Percentiles rank a stretch among this genome's conserved stretches.
Evolutionary conservation across 2,888 invertebrate genomes (phyloP).

Genomic region (Poecilus cupreus): DNA sequence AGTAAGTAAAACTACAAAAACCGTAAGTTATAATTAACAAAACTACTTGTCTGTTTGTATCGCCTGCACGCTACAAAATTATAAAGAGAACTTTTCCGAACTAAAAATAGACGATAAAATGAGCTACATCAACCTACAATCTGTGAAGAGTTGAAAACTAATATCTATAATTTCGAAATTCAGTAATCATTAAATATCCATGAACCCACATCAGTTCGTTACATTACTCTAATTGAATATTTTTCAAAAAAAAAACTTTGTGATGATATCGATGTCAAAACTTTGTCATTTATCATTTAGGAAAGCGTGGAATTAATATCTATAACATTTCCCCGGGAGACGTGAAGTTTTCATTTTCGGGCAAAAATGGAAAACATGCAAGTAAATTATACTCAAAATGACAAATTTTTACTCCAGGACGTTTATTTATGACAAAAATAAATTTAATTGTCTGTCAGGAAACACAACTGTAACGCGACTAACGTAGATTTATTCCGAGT

Average conservation of each 20-base stretch:
- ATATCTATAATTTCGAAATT: constrained; percentile 16
- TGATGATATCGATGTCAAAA: constrained; percentile 41
- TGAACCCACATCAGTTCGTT: constrained; percentile 1
- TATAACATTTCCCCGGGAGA: constrained; percentile 10
- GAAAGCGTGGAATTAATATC: constrained; percentile 43
- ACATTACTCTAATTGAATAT: constrained; percentile 39
- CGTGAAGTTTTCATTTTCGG: constrained; percentile 27
- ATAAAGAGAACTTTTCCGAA: too few relatives aligned
- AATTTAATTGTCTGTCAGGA: constrained; percentile 18
- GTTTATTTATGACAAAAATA: constrained; percentile 37
- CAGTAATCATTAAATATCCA: background rate
- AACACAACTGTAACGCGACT: background rate
- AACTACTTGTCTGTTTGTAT: too few relatives aligned
- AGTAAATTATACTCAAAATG: constrained; percentile 36
- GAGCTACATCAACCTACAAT: too few relatives aligned
- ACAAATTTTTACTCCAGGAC: constrained; percentile 26
- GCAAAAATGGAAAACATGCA: constrained; percentile 25
- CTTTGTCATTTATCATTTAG: constrained; percentile 56
- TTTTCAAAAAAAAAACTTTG: constrained; percentile 20
- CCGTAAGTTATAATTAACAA: too few relatives aligned
- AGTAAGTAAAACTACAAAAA: too few relatives aligned
- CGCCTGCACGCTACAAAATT: too few relatives aligned
- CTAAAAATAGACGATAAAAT: too few relatives aligned
- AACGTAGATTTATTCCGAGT: background rate
- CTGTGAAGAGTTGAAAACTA: background rate